These are phyloP conservation scores for Synergus gifuensis DNA, from an alignment of 2,888 invertebrate species.

Conservation along the genomic window DNA sequence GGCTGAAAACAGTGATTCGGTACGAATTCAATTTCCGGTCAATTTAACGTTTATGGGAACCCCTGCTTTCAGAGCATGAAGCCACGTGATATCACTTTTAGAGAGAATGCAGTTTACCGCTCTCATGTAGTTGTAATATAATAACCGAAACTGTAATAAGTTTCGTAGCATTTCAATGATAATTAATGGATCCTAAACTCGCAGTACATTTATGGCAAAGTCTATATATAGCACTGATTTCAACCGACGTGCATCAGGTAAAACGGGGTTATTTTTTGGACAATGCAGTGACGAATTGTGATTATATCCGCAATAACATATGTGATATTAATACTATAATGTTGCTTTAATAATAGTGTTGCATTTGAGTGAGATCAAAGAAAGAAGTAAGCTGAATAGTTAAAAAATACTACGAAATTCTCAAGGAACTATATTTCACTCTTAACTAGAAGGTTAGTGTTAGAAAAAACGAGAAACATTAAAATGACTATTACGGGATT, in stretches of 20 bases:
- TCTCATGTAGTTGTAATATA: constrained; percentile 31
- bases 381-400: too few relatives aligned
- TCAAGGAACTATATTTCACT: too few relatives aligned
- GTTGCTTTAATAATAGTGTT: neutral
- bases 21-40: constrained; percentile 38
- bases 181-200: constrained; percentile 17
- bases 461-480: too few relatives aligned
- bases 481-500: too few relatives aligned
- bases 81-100: constrained; percentile 18
- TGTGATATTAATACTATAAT: constrained; percentile 10
- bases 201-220: constrained; percentile 5
- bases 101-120: constrained; percentile 16
- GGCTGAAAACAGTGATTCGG: constrained; percentile 8
- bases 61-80: constrained; percentile 36
- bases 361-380: neutral
- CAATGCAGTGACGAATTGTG: constrained; percentile 17
- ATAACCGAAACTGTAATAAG: constrained; percentile 27
- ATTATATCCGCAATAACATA: constrained; percentile 8
- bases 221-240: neutral
- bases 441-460: too few relatives aligned
- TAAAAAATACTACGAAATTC: too few relatives aligned
- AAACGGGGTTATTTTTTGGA: neutral
- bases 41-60: constrained; percentile 36
- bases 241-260: neutral
- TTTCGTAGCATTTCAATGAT: constrained; percentile 35